Base-by-base conservation (phyloP, 2,113 vertebrate species). In the Pseudolaguvia tuberculata region DNA sequence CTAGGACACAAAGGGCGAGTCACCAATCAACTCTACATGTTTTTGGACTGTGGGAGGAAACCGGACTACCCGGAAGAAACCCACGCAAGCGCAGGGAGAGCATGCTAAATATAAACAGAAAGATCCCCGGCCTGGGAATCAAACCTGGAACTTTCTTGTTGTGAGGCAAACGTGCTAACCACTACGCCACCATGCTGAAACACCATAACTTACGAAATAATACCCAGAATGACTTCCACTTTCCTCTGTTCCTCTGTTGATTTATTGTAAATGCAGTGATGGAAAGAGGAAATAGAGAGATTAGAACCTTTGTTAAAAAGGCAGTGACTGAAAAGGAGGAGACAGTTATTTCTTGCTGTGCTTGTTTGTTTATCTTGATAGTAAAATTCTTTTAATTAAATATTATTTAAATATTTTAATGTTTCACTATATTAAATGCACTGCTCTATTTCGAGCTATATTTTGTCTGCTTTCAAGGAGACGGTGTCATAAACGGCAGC, bases 361-460 rank as follows among this genome's bases (percentile, higher is more conserved):
- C 66, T 65, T 70, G 67, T 71, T 79, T 79, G 42, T 29, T 25
- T 65, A 69, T 39, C 58, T 75, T 72, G 2, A 12, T 65, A 71
- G 62, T 63, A 2, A 62, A 72, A 14, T n/a, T n/a, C n/a, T n/a
- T n/a, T n/a, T n/a, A n/a, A n/a, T n/a, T n/a, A n/a, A n/a, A n/a
- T n/a, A n/a, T n/a, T n/a, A n/a, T n/a, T n/a, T n/a, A n/a, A 14
- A 61, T 61, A 48, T 50, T 12, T n/a, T 11, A 35, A 61, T 52
- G 39, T 73, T 20, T 52, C 5, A 55, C 21, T 12, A 14, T 23
- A 25, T n/a, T 59, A 35, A 42, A 69, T n/a, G 5, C 50, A 53
- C 11, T 15, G 27, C 12, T 51, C 8, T 14, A n/a, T n/a, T 61
- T 39, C 29, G 1, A 5, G 14, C 21, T 71, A 57, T 27, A 53